phyloP scores from a whole-genome alignment of 2,797 vertebrate genomes.

The Threskiornis aethiopicus region DNA sequence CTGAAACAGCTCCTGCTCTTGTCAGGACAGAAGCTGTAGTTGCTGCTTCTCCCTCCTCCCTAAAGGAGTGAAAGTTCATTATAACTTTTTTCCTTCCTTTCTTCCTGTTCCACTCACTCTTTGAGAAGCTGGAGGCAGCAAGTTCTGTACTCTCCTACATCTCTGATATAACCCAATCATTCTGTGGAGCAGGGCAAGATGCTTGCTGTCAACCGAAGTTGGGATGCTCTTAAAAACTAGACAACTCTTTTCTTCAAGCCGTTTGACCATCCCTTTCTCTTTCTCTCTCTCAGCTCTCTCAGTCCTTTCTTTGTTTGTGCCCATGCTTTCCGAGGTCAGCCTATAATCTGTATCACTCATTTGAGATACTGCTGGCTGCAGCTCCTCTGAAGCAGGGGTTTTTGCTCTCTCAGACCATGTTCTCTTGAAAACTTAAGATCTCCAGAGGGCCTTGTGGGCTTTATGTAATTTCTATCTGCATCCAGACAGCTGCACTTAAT shows the following conservation, averaged over 20 bases:
- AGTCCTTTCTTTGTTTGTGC: not conserved
- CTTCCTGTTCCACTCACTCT: not conserved
- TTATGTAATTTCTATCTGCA: constrained; percentile 74
- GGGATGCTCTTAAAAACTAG: not conserved
- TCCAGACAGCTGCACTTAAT: constrained; percentile 72
- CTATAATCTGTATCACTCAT: constrained; percentile 18
- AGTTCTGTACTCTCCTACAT: not conserved
- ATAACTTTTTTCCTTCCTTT: not conserved
- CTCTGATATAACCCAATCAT: not conserved
- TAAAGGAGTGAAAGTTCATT: not conserved
- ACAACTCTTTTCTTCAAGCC: not conserved
- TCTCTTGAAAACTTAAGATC: constrained; percentile 63
- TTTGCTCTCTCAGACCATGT: constrained; percentile 35
- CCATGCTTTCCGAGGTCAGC: constrained; percentile 7
- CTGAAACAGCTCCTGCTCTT: not conserved
- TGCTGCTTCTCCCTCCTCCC: not conserved
- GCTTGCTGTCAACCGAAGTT: not conserved
- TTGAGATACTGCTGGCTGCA: constrained; percentile 32
- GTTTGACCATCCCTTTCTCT: not conserved
- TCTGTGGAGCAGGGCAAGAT: not conserved
- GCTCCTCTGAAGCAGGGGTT: constrained; percentile 16
- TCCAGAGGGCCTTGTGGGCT: constrained; percentile 63
- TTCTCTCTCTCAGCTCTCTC: not conserved
- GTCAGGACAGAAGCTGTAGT: not conserved
- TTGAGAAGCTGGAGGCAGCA: not conserved